Evolutionary conservation across 2,888 invertebrate genomes (phyloP).

Genomic region (Chironomus tentans): DNA sequence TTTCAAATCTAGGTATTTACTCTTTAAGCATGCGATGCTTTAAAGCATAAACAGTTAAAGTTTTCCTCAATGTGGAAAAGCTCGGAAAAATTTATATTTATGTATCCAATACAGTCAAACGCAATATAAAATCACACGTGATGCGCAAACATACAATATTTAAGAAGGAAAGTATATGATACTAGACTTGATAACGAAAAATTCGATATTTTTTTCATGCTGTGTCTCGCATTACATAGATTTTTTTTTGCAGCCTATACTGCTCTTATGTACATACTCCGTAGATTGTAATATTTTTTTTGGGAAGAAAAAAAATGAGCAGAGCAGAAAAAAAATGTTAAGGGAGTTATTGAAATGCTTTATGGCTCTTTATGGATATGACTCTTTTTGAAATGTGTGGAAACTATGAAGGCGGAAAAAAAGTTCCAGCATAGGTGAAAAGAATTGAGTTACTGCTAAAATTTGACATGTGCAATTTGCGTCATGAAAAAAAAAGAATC

Average conservation of each 20-base stretch:
- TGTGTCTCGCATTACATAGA: background rate
- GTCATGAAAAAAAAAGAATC: too few relatives aligned
- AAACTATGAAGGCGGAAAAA: too few relatives aligned
- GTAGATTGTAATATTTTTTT: background rate
- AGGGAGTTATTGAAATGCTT: too few relatives aligned
- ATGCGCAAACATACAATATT: conserved; percentile 19
- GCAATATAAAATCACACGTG: conserved; percentile 22
- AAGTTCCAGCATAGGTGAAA: too few relatives aligned
- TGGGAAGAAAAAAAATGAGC: too few relatives aligned
- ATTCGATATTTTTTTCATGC: conserved; percentile 24
- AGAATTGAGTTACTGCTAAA: background rate
- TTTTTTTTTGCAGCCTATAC: background rate
- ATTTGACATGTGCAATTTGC: background rate
- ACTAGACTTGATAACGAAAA: conserved; percentile 26
- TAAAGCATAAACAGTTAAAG: too few relatives aligned
- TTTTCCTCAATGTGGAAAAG: background rate
- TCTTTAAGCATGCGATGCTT: too few relatives aligned
- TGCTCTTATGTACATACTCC: background rate
- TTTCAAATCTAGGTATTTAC: too few relatives aligned
- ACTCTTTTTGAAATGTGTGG: too few relatives aligned
- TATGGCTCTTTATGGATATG: too few relatives aligned
- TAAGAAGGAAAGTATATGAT: background rate
- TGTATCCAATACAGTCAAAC: background rate
- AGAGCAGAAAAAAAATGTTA: too few relatives aligned
- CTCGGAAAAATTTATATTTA: background rate